Evolutionary conservation across 2,888 invertebrate species (phyloP).

Genomic region (Drosophila crucigera): DNA sequence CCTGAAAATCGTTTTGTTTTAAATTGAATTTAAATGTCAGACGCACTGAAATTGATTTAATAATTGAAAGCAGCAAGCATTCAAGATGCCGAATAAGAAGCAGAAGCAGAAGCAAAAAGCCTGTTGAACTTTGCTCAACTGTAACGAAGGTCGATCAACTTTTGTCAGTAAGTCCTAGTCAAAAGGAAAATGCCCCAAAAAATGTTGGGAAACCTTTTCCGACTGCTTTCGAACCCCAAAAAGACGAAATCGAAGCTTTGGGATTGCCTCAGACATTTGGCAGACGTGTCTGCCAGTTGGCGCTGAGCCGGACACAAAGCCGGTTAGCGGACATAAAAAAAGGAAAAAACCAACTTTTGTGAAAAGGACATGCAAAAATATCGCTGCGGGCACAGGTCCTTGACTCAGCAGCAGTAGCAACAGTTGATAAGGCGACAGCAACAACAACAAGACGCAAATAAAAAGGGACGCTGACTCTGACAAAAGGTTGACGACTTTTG

Average conservation of each 20-base stretch:
- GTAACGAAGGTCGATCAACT: constrained; percentile 71
- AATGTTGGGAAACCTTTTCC: constrained; percentile 36
- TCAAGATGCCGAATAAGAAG: background rate
- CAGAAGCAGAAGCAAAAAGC: background rate
- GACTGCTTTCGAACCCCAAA: constrained; percentile 12
- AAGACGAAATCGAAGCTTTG: constrained; percentile 3
- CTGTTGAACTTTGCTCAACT: constrained; percentile 30
- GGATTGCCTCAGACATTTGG: constrained; percentile 52
- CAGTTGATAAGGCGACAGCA: constrained; percentile 55
- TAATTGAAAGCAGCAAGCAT: constrained; percentile 29
- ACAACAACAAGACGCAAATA: constrained; percentile 16
- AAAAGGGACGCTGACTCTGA: constrained; percentile 60
- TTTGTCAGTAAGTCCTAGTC: constrained; percentile 2
- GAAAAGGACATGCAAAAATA: constrained; percentile 76
- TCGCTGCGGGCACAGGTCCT: constrained; percentile 44
- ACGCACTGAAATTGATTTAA: constrained; percentile 46
- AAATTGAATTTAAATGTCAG: constrained; percentile 48
- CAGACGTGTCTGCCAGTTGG: constrained; percentile 64
- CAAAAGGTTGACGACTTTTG: constrained; percentile 73
- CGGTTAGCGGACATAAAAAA: constrained; percentile 20
- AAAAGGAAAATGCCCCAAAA: constrained; percentile 19
- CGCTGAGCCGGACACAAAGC: constrained; percentile 34
- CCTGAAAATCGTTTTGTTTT: constrained; percentile 36
- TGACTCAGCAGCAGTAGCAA: constrained; percentile 55
- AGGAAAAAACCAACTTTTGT: constrained; percentile 22